Conservation (phyloP, 2,888 invertebrate species). For the Eupithecia subumbrata region DNA sequence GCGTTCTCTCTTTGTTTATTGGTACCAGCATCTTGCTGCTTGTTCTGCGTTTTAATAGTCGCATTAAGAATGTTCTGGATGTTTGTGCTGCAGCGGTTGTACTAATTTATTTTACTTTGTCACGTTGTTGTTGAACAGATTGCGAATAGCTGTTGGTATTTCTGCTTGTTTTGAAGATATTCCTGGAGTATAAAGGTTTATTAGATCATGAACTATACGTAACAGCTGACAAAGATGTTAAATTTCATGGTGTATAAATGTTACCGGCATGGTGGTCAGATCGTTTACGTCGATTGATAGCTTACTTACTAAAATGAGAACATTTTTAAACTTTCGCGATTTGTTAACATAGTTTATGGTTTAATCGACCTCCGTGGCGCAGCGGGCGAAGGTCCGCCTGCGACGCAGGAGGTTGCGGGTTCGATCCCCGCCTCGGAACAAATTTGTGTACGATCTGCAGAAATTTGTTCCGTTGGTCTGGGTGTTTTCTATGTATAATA, state of each 20-base stretch:
- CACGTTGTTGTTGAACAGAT: conserved; percentile 33
- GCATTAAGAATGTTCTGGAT: conserved; percentile 75
- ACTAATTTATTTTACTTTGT: conserved; percentile 57
- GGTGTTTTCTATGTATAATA: no score
- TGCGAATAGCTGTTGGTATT: neutral
- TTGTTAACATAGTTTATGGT: no score
- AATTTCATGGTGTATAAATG: neutral
- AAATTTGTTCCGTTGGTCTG: no score
- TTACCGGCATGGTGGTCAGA: no score
- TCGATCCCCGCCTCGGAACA: no score
- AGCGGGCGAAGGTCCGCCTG: no score
- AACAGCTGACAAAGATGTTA: neutral
- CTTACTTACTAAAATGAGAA: neutral
- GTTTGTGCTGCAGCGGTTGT: conserved; percentile 53
- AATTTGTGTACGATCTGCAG: no score
- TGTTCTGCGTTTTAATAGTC: conserved; percentile 77
- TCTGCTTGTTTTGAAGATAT: neutral
- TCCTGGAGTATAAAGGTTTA: neutral
- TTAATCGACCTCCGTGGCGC: no score
- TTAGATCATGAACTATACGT: neutral
- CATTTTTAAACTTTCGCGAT: no score
- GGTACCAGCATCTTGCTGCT: conserved; percentile 75
- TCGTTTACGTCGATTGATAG: neutral
- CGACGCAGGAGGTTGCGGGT: no score
- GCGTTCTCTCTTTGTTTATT: conserved; percentile 79